phyloP scores from a whole-genome alignment of 2,888 invertebrate species.

The Amblyjoppa fuscipennis region DNA sequence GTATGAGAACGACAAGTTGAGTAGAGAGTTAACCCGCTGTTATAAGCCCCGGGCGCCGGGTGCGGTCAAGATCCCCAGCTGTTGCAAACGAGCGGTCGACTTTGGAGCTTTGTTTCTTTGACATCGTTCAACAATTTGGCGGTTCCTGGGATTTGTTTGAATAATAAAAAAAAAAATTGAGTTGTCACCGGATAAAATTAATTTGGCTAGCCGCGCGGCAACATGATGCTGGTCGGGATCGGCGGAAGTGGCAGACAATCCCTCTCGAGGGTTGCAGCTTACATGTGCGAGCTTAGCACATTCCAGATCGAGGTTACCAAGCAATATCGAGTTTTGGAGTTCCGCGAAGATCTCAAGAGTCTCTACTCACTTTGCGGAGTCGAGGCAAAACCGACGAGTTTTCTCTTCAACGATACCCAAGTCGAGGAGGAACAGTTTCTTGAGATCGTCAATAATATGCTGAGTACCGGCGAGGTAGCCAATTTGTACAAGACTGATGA shows the following conservation, averaged over 20 bases:
- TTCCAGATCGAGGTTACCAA: conserved; percentile 93
- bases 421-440: conserved; percentile 94
- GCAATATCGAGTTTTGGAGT: conserved; percentile 91
- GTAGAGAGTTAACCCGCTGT: conserved; percentile 25
- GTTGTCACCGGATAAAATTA: conserved; percentile 15
- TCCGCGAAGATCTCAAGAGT: conserved; percentile 92
- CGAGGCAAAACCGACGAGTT: conserved; percentile 91
- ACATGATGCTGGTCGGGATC: conserved; percentile 94
- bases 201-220: conserved; percentile 89
- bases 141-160: background rate
- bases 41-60: conserved; percentile 17
- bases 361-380: conserved; percentile 92
- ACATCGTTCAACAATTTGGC: conserved; percentile 14
- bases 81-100: conserved; percentile 19
- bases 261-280: conserved; percentile 91
- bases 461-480: conserved; percentile 95
- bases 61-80: conserved; percentile 18
- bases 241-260: conserved; percentile 95
- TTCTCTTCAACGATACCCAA: conserved; percentile 95
- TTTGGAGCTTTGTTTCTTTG: conserved; percentile 15
- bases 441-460: conserved; percentile 95
- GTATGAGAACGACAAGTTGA: conserved; percentile 23
- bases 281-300: conserved; percentile 92
- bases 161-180: background rate
- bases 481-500: conserved; percentile 96